Percentiles rank a stretch among this genome's conserved stretches.
phyloP scores from a whole-genome alignment of 1,140 invertebrate genomes.

The Aphaenogaster rudis region DNA sequence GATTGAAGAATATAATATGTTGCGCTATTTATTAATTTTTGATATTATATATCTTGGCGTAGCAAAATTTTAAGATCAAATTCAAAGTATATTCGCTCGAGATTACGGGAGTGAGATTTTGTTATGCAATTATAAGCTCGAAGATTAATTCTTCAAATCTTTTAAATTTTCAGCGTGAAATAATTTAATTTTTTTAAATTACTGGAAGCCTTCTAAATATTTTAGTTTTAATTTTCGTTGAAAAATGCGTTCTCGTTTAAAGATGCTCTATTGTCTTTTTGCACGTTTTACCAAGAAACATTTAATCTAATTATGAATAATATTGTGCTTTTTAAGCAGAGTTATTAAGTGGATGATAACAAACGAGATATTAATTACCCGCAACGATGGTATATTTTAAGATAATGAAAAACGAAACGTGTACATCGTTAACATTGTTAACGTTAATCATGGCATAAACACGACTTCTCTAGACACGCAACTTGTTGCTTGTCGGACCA shows the following conservation, averaged over 20 bases:
- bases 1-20: background rate
- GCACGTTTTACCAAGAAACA: background rate
- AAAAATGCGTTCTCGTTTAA: background rate
- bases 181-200: constrained; percentile 7
- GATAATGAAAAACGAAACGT: constrained; percentile 21
- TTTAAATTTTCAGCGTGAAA: constrained; percentile 1
- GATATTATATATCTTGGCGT: background rate
- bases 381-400: constrained; percentile 8
- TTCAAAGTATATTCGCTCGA: background rate
- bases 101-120: background rate
- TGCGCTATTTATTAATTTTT: background rate
- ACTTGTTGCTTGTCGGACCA: constrained; percentile 19
- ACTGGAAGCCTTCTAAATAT: background rate
- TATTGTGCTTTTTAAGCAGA: background rate
- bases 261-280: background rate
- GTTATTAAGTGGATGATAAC: constrained; percentile 1
- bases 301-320: constrained; percentile 3
- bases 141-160: constrained; percentile 16
- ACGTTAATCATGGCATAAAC: background rate
- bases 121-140: background rate
- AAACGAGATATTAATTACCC: constrained; percentile 9
- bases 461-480: background rate
- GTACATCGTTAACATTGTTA: background rate
- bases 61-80: background rate
- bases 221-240: background rate